Evolutionary conservation across 2,888 invertebrate species (phyloP).

Genomic region (Ochlodes sylvanus): DNA sequence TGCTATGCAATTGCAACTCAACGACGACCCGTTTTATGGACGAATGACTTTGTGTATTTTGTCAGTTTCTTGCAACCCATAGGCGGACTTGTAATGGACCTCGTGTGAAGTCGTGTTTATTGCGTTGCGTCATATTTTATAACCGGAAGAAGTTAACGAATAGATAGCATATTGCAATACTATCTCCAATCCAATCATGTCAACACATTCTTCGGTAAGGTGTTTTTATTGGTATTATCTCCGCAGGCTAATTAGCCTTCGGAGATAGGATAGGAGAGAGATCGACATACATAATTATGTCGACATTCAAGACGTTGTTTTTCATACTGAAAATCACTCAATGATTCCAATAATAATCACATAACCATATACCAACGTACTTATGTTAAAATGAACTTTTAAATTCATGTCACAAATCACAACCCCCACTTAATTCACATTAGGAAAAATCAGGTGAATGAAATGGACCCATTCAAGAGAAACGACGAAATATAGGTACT

Average conservation of each 20-base stretch:
- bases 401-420: too few species aligned
- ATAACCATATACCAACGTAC: too few species aligned
- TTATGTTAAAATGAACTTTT: too few species aligned
- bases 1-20: conserved; percentile 13
- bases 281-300: too few species aligned
- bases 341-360: too few species aligned
- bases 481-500: not conserved
- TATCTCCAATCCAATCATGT: conserved; percentile 1
- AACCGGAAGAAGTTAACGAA: not conserved
- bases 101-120: not conserved
- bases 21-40: conserved; percentile 22
- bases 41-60: conserved; percentile 24
- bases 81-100: conserved; percentile 1
- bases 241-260: not conserved
- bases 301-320: not conserved
- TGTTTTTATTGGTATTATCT: conserved; percentile 2
- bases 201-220: not conserved
- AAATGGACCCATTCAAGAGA: not conserved
- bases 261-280: too few species aligned
- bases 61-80: conserved; percentile 24
- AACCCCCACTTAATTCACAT: too few species aligned
- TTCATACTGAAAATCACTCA: too few species aligned
- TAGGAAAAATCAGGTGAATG: too few species aligned
- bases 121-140: not conserved
- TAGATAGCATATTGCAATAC: not conserved